Base-by-base conservation (phyloP, 2,888 invertebrate genomes). In the Drosophila infuscata region DNA sequence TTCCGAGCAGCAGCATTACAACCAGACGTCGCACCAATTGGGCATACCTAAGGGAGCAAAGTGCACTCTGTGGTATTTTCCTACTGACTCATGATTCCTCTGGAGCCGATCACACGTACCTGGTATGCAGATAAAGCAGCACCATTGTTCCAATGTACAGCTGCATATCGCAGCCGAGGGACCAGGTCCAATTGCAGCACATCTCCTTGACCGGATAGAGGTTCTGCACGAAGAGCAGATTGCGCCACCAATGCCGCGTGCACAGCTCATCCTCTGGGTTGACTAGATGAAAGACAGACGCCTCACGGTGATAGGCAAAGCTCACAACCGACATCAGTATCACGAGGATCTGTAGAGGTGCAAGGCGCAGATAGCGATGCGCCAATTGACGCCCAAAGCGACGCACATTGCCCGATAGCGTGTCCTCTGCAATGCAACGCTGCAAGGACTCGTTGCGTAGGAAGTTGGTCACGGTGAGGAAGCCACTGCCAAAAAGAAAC, bases 101-200 rank as follows among this genome's bases (percentile, higher is more conserved):
- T n/a, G 20, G 9, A n/a, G 33, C 20, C 12, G 1, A 12, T 17
- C 15, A 32, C 25, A n/a, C 38, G n/a, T 20, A 49, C 72, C 57
- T 72, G 8, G 59, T 67, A 30, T 84, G 49, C 7, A 43, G n/a
- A 17, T 65, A 82, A 38, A 84, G 82, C 32, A 84, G 17, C 30
- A 76, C 12, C 58, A 63, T 38, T 12, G 82, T 62, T 17, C 56
- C 9, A n/a, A 82, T n/a, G 38, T 82, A 49, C 3, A 82, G 17
- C 49, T 82, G 82, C 79, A 82, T 70, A 11, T 82, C 82, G 12
- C 79, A 74, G 61, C 68, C 84, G 52, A 82, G 46, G 3, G 71
- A 82, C 82, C 82, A 82, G 0, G 82, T 84, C 82, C 82, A 82
- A 32, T 60, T 59, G 51, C 66, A 74, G 59, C 82, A 82, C 69